phyloP scores from a whole-genome alignment of 2,113 vertebrate species.

The Laticauda colubrina region DNA sequence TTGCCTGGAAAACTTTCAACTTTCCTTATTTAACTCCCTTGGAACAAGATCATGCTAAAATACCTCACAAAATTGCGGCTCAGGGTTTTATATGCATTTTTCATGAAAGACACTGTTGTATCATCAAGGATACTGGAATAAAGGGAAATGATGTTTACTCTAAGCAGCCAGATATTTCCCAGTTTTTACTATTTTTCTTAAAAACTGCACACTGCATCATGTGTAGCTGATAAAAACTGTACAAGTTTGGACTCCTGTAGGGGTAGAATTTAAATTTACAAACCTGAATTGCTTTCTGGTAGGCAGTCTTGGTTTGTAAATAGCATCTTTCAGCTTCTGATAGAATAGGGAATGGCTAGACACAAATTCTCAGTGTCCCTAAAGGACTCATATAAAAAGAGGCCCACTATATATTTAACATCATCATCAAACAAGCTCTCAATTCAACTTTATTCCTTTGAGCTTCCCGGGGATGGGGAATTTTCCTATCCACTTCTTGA shows the following conservation, averaged over 20 bases:
- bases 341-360: constrained; percentile 70
- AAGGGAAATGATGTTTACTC: constrained; percentile 14
- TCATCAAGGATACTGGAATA: constrained; percentile 35
- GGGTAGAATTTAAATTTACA: constrained; percentile 61
- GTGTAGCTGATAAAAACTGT: constrained; percentile 50
- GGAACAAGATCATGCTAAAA: background rate
- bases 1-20: background rate
- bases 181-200: constrained; percentile 7
- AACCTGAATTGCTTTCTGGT: constrained; percentile 70
- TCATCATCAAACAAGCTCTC: constrained; percentile 49
- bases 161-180: constrained; percentile 43
- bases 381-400: constrained; percentile 74
- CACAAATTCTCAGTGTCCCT: constrained; percentile 71
- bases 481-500: constrained; percentile 37
- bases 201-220: constrained; percentile 41
- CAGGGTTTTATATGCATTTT: background rate
- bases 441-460: constrained; percentile 27
- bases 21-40: background rate
- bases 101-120: constrained; percentile 28
- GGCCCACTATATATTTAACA: constrained; percentile 71
- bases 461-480: constrained; percentile 61
- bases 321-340: constrained; percentile 70
- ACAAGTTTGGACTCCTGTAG: constrained; percentile 47
- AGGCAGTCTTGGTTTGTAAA: constrained; percentile 71
- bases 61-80: background rate